Percentiles rank a stretch among this genome's conserved stretches.
phyloP scores from a whole-genome alignment of 2,113 vertebrate species.

The Phalacrocorax carbo region DNA sequence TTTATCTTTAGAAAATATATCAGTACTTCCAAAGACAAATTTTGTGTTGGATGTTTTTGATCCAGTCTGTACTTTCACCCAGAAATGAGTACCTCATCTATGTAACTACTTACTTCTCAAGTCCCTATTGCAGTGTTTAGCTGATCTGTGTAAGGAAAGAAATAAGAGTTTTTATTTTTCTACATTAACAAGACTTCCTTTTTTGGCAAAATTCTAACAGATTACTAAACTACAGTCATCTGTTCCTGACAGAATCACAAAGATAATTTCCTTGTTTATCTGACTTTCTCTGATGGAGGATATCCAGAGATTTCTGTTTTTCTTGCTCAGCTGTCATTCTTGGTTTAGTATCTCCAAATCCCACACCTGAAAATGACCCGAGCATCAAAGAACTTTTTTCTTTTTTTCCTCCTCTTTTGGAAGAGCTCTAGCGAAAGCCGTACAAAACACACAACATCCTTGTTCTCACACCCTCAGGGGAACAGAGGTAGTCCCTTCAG shows the following conservation, averaged over 20 bases:
- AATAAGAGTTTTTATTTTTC: not conserved
- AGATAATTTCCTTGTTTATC: constrained; percentile 26
- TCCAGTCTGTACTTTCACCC: not conserved
- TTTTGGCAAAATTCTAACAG: not conserved
- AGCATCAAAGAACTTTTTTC: not conserved
- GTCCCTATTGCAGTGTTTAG: not conserved
- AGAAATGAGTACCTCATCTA: not conserved
- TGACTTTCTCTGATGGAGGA: not conserved
- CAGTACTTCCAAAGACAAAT: not conserved
- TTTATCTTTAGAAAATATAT: not conserved
- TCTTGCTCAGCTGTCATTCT: not conserved
- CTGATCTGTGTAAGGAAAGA: not conserved
- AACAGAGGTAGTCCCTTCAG: not conserved
- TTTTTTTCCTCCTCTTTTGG: not conserved
- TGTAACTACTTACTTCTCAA: not conserved
- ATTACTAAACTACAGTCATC: constrained; percentile 3
- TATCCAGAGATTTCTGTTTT: not conserved
- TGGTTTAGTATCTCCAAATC: not conserved
- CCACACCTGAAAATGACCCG: not conserved
- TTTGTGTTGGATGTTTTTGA: not conserved
- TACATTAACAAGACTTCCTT: not conserved
- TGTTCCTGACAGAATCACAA: not conserved
- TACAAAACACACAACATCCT: not conserved
- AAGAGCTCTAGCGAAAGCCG: not conserved
- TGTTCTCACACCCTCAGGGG: not conserved